Conservation (phyloP, 2,797 vertebrate genomes). For the Sarcoramphus papa region DNA sequence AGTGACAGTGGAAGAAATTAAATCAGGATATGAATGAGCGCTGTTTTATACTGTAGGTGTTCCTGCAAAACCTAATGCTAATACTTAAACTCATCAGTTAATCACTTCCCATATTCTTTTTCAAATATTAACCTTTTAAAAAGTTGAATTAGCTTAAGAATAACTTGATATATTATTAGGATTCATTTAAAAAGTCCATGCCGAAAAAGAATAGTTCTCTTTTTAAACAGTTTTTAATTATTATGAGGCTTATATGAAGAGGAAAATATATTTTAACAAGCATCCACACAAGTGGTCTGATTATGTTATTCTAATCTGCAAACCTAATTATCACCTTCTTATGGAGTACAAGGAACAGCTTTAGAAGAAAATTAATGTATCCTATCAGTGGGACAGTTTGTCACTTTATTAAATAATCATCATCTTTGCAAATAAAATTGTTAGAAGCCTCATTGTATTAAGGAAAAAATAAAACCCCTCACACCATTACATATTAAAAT, state of each 20-base stretch:
- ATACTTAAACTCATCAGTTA: conserved; percentile 69
- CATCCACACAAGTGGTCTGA: conserved; percentile 82
- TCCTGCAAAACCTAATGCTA: conserved; percentile 62
- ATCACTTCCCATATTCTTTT: conserved; percentile 67
- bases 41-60: conserved; percentile 67
- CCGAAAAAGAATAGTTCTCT: conserved; percentile 47
- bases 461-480: conserved; percentile 55
- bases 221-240: conserved; percentile 73
- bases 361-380: conserved; percentile 96
- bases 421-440: conserved; percentile 88
- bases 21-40: conserved; percentile 76
- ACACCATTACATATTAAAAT: conserved; percentile 66
- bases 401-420: conserved; percentile 93
- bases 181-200: conserved; percentile 55
- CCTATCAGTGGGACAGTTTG: conserved; percentile 93
- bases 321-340: conserved; percentile 99
- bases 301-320: conserved; percentile 94
- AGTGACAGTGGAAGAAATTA: conserved; percentile 73
- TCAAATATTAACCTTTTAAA: conserved; percentile 68
- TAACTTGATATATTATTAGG: conserved; percentile 52
- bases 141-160: conserved; percentile 57
- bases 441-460: conserved; percentile 68
- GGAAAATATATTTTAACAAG: conserved; percentile 83
- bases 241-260: conserved; percentile 68
- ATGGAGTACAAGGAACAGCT: conserved; percentile 83